These are phyloP conservation scores for Oreochromis mossambicus DNA, from an alignment of 2,797 vertebrate genomes.

Conservation along the genomic window DNA sequence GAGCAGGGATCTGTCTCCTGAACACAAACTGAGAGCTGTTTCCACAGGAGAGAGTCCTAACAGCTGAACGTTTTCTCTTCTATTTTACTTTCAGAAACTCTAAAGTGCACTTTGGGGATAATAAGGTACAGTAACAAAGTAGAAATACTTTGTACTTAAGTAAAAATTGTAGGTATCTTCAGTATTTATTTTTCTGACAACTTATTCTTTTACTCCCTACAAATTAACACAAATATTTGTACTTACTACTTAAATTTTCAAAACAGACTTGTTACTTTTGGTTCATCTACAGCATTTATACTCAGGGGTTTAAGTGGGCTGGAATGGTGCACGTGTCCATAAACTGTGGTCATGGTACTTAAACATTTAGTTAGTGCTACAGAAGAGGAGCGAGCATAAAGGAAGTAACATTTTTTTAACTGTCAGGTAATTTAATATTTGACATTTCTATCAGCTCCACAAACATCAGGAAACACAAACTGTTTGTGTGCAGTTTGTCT, in stretches of 20 bases:
- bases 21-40: neutral
- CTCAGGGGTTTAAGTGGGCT: accelerated
- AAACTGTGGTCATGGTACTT: neutral
- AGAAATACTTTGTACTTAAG: neutral
- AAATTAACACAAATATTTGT: accelerated
- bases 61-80: neutral
- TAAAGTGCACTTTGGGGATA: neutral
- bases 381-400: accelerated
- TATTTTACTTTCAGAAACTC: neutral
- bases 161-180: neutral
- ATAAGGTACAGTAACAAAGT: neutral
- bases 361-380: neutral
- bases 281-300: accelerated
- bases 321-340: accelerated
- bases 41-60: neutral
- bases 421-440: accelerated
- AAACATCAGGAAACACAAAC: accelerated
- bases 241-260: accelerated
- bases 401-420: neutral
- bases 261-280: accelerated
- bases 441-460: neutral
- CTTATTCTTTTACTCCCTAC: neutral
- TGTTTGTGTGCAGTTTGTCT: neutral
- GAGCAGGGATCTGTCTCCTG: neutral
- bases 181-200: neutral